Percentiles rank a stretch among this genome's conserved stretches.
These are phyloP conservation scores for Petrocephalus schoutedeni DNA, from an alignment of 2,797 vertebrate genomes.

Conservation along the genomic window DNA sequence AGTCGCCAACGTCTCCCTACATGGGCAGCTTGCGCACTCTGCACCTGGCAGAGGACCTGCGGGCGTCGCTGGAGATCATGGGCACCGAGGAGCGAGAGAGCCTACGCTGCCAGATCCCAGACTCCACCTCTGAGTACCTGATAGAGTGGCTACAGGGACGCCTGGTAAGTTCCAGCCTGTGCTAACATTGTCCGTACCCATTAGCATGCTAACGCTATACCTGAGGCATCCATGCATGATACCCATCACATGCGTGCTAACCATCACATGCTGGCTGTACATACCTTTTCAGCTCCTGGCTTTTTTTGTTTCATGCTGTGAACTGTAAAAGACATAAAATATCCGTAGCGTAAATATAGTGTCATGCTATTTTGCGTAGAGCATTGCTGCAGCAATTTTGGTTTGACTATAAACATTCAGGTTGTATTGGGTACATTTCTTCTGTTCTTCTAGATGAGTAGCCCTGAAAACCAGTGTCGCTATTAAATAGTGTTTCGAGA, in stretches of 20 bases:
- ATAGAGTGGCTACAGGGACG: constrained; percentile 87
- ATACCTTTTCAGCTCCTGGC: not conserved
- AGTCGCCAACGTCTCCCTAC: constrained; percentile 93
- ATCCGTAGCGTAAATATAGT: not conserved
- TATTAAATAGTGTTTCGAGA: not conserved
- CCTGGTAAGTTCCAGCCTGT: constrained; percentile 63
- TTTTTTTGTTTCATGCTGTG: not conserved
- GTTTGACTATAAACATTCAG: not conserved
- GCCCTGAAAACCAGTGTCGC: not conserved
- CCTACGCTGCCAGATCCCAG: constrained; percentile 85
- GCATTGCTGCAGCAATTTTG: not conserved
- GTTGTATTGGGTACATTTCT: not conserved
- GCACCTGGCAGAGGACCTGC: constrained; percentile 87
- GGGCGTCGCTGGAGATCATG: constrained; percentile 86
- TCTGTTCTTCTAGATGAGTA: not conserved
- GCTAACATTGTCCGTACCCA: not conserved
- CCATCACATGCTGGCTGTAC: not conserved
- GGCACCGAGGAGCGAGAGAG: constrained; percentile 85
- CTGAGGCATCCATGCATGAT: not conserved
- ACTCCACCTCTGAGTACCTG: constrained; percentile 80
- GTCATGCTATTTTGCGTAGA: not conserved
- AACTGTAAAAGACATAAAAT: not conserved
- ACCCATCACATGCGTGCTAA: not conserved
- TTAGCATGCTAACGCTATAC: not conserved
- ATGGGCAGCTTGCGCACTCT: constrained; percentile 84